Evolutionary conservation across 1,140 invertebrate genomes (phyloP).

Genomic region (Steinernema feltiae): DNA sequence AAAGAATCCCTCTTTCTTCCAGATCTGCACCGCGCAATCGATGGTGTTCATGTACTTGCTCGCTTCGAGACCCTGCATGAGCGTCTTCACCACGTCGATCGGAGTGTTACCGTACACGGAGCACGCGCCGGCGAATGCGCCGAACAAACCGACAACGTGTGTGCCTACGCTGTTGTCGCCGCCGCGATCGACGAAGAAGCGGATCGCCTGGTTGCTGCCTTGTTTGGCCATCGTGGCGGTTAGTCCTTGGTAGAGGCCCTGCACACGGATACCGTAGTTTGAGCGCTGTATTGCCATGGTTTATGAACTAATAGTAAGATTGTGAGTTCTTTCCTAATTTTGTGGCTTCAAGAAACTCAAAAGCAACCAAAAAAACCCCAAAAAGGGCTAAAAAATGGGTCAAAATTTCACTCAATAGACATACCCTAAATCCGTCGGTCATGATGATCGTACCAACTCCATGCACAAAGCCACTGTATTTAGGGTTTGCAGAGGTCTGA

Average conservation of each 20-base stretch:
- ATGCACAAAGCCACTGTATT: constrained; percentile 86
- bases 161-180: constrained; percentile 80
- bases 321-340: constrained; percentile 20
- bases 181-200: constrained; percentile 87
- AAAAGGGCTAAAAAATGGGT: background rate
- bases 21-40: constrained; percentile 83
- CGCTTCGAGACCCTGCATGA: constrained; percentile 97
- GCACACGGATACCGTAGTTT: constrained; percentile 66
- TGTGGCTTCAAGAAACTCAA: no score
- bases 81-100: constrained; percentile 87
- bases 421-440: constrained; percentile 68
- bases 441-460: constrained; percentile 80
- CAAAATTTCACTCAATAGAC: constrained; percentile 19
- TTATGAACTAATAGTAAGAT: no score
- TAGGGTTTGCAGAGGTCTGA: constrained; percentile 75
- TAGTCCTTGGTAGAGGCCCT: constrained; percentile 87
- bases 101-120: constrained; percentile 96
- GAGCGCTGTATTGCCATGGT: no score
- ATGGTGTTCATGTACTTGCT: constrained; percentile 87
- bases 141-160: constrained; percentile 76
- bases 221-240: constrained; percentile 94
- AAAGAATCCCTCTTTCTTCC: constrained; percentile 80
- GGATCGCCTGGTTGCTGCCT: constrained; percentile 93
- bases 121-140: constrained; percentile 82
- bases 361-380: no score